Evolutionary conservation across 2,113 vertebrate genomes (phyloP).

Genomic region (Cebus imitator): DNA sequence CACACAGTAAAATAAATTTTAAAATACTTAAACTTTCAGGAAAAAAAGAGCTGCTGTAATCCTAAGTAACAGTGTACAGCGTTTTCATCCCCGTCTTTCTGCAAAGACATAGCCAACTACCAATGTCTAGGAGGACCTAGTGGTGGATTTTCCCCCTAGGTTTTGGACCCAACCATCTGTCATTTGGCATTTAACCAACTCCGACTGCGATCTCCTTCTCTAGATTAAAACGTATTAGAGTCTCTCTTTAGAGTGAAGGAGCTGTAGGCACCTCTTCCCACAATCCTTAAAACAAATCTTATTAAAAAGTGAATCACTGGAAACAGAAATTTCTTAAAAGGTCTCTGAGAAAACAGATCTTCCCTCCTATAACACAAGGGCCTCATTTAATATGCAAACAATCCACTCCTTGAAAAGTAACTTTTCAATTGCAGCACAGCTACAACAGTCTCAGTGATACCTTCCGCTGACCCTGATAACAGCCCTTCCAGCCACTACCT

Average conservation of each 20-base stretch:
- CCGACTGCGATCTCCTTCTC: neutral
- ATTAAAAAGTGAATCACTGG: neutral
- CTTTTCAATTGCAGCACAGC: neutral
- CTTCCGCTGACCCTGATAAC: neutral
- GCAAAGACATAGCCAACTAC: neutral
- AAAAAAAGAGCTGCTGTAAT: neutral
- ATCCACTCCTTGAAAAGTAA: neutral
- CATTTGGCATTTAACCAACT: neutral
- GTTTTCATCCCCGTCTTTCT: neutral
- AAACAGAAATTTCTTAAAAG: neutral
- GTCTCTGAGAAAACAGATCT: neutral
- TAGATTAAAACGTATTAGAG: neutral
- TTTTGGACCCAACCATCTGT: neutral
- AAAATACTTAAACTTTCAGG: neutral
- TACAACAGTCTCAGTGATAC: neutral
- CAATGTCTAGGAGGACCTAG: neutral
- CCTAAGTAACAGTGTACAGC: neutral
- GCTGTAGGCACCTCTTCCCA: neutral
- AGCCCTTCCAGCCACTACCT: neutral
- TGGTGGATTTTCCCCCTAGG: neutral
- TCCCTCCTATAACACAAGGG: neutral
- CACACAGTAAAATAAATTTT: constrained; percentile 9
- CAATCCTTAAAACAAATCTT: neutral
- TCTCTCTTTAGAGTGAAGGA: neutral
- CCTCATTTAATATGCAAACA: neutral